phyloP scores from a whole-genome alignment of 2,113 vertebrate genomes.

The Bungarus multicinctus region DNA sequence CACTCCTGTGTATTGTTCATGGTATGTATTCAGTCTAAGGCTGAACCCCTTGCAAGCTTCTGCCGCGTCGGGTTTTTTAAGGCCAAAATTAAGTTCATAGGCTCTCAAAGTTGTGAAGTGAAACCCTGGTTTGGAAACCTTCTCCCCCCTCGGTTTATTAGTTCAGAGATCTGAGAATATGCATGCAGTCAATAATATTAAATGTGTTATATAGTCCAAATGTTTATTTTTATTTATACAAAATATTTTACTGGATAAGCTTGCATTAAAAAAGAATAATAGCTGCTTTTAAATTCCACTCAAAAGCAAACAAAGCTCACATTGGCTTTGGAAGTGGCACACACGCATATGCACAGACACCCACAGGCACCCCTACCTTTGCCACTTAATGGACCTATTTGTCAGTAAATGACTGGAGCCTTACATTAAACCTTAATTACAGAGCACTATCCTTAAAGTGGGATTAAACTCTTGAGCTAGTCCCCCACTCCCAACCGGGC shows the following conservation, averaged over 20 bases:
- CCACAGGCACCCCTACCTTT: not conserved
- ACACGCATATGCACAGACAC: not conserved
- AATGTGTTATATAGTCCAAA: not conserved
- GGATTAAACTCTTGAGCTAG: slow-evolving; percentile 58
- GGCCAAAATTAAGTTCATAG: slow-evolving; percentile 65
- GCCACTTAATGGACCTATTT: slow-evolving; percentile 61
- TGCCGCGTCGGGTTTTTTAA: slow-evolving; percentile 37
- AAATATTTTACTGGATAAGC: slow-evolving; percentile 24
- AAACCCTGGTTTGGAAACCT: slow-evolving; percentile 8
- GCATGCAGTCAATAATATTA: not conserved
- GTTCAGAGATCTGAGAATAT: not conserved
- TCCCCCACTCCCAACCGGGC: slow-evolving; percentile 38
- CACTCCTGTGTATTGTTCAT: slow-evolving; percentile 52
- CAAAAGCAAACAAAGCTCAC: not conserved
- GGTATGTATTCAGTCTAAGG: slow-evolving; percentile 16
- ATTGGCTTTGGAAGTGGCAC: not conserved
- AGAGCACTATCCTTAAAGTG: slow-evolving; percentile 55
- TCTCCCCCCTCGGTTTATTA: not conserved
- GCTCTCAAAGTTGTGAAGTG: slow-evolving; percentile 41
- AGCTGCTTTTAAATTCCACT: not conserved
- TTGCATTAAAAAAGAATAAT: not conserved
- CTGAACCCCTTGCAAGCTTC: slow-evolving; percentile 52
- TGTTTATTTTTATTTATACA: not conserved
- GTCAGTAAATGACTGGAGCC: slow-evolving; percentile 58
- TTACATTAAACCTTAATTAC: slow-evolving; percentile 43